These are phyloP conservation scores for Bubo bubo DNA, from an alignment of 2,113 vertebrate genomes.

Conservation along the genomic window DNA sequence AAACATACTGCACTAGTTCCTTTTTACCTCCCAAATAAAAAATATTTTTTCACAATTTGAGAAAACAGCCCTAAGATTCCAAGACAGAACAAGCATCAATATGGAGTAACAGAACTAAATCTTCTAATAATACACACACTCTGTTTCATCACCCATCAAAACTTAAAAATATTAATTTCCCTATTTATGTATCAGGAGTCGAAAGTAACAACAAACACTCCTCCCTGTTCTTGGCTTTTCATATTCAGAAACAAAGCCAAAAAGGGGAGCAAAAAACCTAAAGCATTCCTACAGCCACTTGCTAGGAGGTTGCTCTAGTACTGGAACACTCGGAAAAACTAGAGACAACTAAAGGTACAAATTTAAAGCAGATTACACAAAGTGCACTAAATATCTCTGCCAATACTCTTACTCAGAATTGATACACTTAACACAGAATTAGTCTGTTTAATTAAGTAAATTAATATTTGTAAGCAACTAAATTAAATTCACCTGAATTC, in stretches of 20 bases:
- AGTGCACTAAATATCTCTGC: background rate
- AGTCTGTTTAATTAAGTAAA: constrained; percentile 38
- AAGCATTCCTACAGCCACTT: background rate
- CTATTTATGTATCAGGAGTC: background rate
- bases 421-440: background rate
- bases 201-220: background rate
- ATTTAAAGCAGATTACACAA: background rate
- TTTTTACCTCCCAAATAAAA: background rate
- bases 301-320: background rate
- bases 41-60: background rate
- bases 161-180: background rate
- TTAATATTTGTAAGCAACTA: constrained; percentile 40
- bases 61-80: background rate
- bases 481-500: constrained; percentile 31
- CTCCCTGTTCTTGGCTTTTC: background rate
- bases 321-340: background rate
- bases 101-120: background rate
- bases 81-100: background rate
- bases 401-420: background rate
- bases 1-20: background rate
- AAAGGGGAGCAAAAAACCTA: background rate
- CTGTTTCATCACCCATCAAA: background rate
- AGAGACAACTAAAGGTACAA: background rate
- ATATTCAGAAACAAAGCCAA: background rate
- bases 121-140: background rate